Conservation (phyloP, 2,113 vertebrate species). For the Petromus typicus region DNA sequence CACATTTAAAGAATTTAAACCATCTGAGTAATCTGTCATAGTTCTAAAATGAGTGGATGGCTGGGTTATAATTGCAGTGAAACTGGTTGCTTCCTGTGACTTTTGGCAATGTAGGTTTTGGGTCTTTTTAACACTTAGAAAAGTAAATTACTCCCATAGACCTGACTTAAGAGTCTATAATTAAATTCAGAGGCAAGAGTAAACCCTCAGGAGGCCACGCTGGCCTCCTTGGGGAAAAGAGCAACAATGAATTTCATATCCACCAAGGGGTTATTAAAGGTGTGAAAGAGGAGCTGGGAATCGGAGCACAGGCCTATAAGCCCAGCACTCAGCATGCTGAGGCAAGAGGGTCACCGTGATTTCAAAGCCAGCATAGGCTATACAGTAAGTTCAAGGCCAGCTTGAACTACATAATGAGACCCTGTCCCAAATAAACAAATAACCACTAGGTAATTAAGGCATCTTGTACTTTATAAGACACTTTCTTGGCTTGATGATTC, state of each 20-base stretch:
- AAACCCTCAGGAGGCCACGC: neutral
- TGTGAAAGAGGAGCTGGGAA: neutral
- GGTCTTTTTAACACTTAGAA: slow-evolving; percentile 35
- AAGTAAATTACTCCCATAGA: slow-evolving; percentile 25
- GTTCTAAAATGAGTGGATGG: slow-evolving; percentile 28
- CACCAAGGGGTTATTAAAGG: neutral
- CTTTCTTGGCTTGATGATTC: slow-evolving; percentile 26
- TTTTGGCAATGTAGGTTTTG: slow-evolving; percentile 48
- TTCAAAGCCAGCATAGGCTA: too few species aligned
- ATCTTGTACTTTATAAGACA: neutral
- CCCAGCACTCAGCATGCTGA: neutral
- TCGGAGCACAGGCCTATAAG: neutral
- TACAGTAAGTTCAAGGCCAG: neutral
- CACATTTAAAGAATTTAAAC: slow-evolving; percentile 72
- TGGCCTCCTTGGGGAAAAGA: neutral
- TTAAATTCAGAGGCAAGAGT: slow-evolving; percentile 60
- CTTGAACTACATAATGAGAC: neutral
- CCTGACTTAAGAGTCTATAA: neutral
- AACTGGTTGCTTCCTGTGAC: slow-evolving; percentile 27
- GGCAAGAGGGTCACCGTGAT: neutral
- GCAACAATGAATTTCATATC: neutral
- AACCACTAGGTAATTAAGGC: neutral
- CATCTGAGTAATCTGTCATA: slow-evolving; percentile 56
- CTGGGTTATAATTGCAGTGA: slow-evolving; percentile 19
- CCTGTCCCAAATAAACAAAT: neutral